phyloP scores from a whole-genome alignment of 2,888 invertebrate species.

The Drosophila subquinaria region DNA sequence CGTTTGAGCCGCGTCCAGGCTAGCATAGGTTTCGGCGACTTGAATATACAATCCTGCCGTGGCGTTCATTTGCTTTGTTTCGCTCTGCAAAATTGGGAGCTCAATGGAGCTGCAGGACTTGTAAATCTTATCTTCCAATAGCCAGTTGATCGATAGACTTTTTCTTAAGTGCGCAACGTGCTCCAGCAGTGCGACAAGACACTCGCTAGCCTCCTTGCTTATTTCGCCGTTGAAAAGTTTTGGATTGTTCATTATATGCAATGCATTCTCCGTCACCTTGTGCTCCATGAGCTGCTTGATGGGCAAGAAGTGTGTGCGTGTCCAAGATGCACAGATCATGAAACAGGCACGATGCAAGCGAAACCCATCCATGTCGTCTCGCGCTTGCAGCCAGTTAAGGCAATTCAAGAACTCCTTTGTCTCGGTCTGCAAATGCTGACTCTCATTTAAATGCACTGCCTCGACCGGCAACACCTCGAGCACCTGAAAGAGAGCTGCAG shows the following conservation, averaged over 20 bases:
- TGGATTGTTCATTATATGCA: not conserved
- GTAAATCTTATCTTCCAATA: not conserved
- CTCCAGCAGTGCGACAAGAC: not conserved
- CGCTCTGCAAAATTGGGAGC: not conserved
- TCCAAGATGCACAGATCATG: not conserved
- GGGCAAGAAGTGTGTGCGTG: not conserved
- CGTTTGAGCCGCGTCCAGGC: not conserved
- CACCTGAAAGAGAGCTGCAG: not conserved
- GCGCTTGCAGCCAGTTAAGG: not conserved
- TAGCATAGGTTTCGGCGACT: not conserved
- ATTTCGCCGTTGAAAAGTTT: not conserved
- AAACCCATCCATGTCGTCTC: not conserved
- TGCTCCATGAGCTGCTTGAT: not conserved
- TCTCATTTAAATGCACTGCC: not conserved
- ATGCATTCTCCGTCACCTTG: not conserved
- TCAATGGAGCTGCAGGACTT: not conserved
- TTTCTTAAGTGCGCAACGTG: not conserved
- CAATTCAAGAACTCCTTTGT: not conserved
- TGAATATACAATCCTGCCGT: not conserved
- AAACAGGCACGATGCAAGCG: not conserved
- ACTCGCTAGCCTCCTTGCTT: not conserved
- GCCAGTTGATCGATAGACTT: not conserved
- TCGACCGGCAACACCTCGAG: not conserved
- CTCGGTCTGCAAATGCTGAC: not conserved
- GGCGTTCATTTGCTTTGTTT: not conserved